Evolutionary conservation across 2,888 invertebrate species (phyloP), one percentile per base, ranked within the genome.

Genomic region (Biston stratarius): DNA sequence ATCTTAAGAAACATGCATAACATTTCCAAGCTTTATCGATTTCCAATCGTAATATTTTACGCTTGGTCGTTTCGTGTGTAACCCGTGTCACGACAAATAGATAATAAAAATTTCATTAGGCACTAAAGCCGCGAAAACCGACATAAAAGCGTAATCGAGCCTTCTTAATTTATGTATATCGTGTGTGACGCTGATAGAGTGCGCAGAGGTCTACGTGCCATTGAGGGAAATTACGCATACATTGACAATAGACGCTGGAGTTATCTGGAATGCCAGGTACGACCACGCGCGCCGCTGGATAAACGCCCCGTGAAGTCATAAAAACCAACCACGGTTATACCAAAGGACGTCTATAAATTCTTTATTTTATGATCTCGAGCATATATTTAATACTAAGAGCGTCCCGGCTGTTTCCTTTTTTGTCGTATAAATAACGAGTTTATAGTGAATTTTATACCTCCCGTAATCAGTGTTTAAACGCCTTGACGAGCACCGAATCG

Each of bases 271-370:
- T 84, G 82, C 81, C 80, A 83, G 85, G 87, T 88, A 86, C 90
- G 83, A 87, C 85, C 89, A 88, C 87, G 87, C 88, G 85, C 83
- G 36, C 65, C 83, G 85, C 87, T 84, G 84, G 91, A 89, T 88
- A 91, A 92, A 93, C 89, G 88, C 88, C 86, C 90, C 90, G 92
- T 92, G 85, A 91, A 92, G 86, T 87, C 88, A 88, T 93, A 93
- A 93, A 92, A 90, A 86, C 88, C 83, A 85, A 85, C 90, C 91
- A 88, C 89, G 86, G 90, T 91, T 90, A 92, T 88, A 89, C 88
- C 88, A 90, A 91, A 92, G 92, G 93, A 92, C 88, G 88, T 84
- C 92, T 89, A 93, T 94, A 93, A 94, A 93, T 92, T 91, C 90
- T 91, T 90, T 90, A 91, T 93, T 93, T 94, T 93, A 94, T 89